Evolutionary conservation across 2,888 invertebrate species (phyloP), one percentile per base, ranked within the genome.

Genomic region (Papilio gigon): DNA sequence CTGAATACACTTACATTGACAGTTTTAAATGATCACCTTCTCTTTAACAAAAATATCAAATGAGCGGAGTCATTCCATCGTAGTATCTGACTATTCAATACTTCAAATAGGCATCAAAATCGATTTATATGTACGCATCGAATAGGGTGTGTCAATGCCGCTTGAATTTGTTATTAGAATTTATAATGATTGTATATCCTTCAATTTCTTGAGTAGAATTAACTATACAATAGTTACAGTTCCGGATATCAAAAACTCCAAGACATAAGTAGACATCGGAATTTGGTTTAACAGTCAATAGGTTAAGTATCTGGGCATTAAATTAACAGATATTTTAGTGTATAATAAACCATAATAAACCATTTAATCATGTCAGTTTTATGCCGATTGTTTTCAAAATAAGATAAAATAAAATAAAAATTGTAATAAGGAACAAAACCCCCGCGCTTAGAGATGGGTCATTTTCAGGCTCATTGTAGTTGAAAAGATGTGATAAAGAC

Each of bases 61-160:
- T 80, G 74, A 75, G 80, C 76, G 72, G 79, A 80, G 80, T 83
- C 80, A 83, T 78, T 74, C 71, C 70, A 79, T 79, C 81, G 83
- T 85, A 82, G 80, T 77, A 79, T 75, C 76, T 73, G 76, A 77
- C 77, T 76, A 70, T 59, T 53, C 50, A 70, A 70, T 33, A 37
- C 53, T 67, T 53, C 20, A 11, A 40, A 53, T 53, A 50, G 37
- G 60, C 27, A 50, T 12, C 30, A 17, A 22, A 14, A 20, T 12
- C 14, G 8, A 17, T 27, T 67, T 37, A 20, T 72, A 20, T 4
- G 75, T 75, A 77, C 76, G 74, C 77, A 75, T 70, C 72, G 68
- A 76, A 77, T 76, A 72, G 20, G 78, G 79, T 78, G 37, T 37
- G 72, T 74, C 76, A 77, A 76, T 74, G 77, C 73, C 80, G 79